Evolutionary conservation across 1,140 invertebrate genomes (phyloP), one percentile per base, ranked within the genome.

Genomic region (Drosophila sproati): DNA sequence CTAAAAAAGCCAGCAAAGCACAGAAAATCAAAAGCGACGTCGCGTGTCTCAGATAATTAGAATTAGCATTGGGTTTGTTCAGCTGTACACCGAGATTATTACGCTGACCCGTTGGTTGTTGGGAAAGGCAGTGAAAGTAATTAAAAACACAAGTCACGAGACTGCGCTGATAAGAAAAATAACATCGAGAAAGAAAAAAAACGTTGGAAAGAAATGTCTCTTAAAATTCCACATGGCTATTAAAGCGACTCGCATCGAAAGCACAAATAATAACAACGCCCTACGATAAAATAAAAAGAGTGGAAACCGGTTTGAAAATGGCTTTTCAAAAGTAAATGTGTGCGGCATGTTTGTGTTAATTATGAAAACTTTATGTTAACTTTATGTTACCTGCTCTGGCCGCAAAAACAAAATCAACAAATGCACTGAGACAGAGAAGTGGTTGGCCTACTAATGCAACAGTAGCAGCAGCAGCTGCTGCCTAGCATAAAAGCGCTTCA

Each of bases 361-460:
- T 78, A 75, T 71, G 67, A 62, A 70, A 74, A 79, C 67, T 87
- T 83, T 73, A 89, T 69, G 74, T 61, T 89, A 74, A 70, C 20
- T 20, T 20, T 20, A 20, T 20, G 20, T 20, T 20, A 20, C 20
- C 20, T 20, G 20, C 20, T 20, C 77, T 77, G 77, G 61, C 71
- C 48, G 68, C 51, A 75, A 32, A 59, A 66, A 67, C 61, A 77
- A 73, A 57, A 29, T 6, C 55, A 73, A 54, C 64, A 61, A 73
- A 73, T 69, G 64, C 62, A 73, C 31, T 34, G 10, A 77, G 66
- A 61, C 48, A 52, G 37, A 29, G 73, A 80, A 79, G 86, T 89
- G 69, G 80, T 89, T 89, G 85, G 85, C 85, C 85, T 89, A 89
- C 86, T 90, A 89, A 89, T 85, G 85, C 80, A 79, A 20, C 20